Conservation (phyloP, 64 coral and sea anemone genomes). For the Hydrozoanthus tunicans region DNA sequence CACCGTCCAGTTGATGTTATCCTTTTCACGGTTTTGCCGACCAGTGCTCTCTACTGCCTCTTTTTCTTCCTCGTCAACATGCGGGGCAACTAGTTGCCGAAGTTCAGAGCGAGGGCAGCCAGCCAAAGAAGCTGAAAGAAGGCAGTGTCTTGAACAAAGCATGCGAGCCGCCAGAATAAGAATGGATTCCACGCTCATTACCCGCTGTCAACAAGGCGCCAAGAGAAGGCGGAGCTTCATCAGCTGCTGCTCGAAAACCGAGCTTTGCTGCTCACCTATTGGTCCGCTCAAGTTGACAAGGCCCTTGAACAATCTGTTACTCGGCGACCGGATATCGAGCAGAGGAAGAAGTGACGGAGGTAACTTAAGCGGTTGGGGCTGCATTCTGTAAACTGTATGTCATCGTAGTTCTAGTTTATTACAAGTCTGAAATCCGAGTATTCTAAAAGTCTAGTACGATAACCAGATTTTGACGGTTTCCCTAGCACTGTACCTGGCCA, state of each 20-base stretch:
- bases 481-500: too few species aligned
- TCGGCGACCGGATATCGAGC: slow-evolving; percentile 3
- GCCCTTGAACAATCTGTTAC: slow-evolving; percentile 13
- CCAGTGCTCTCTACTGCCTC: not conserved
- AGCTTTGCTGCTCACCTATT: slow-evolving; percentile 27
- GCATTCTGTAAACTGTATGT: too few species aligned
- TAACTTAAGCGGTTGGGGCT: too few species aligned
- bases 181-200: slow-evolving; percentile 10
- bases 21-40: not conserved
- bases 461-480: too few species aligned
- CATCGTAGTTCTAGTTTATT: too few species aligned
- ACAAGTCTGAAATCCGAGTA: too few species aligned
- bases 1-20: not conserved
- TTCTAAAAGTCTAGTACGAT: too few species aligned
- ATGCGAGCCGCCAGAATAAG: slow-evolving; percentile 10
- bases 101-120: not conserved
- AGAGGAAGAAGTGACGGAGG: too few species aligned
- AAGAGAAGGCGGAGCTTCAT: slow-evolving; percentile 57
- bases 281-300: slow-evolving; percentile 44
- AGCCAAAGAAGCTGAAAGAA: slow-evolving; percentile 13
- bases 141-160: slow-evolving; percentile 25
- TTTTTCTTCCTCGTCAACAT: not conserved
- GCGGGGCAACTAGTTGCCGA: not conserved
- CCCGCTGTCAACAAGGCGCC: slow-evolving; percentile 58
- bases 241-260: slow-evolving; percentile 40